These are phyloP conservation scores for Pelusios castaneus DNA, from an alignment of 2,113 vertebrate genomes.

Conservation along the genomic window DNA sequence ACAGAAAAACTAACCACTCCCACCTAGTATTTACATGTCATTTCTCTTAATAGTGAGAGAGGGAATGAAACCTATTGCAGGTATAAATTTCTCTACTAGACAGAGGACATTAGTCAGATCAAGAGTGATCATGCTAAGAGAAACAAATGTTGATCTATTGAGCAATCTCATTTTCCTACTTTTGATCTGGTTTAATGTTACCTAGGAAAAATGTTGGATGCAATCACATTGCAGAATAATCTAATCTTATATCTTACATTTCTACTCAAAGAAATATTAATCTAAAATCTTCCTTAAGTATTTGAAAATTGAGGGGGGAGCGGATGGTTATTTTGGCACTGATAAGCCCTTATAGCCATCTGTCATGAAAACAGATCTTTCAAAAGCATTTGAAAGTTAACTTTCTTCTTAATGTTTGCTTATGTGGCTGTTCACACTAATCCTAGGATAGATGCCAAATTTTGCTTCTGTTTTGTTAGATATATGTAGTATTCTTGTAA, in stretches of 20 bases:
- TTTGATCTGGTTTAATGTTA: slow-evolving; percentile 3
- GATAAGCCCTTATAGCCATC: slow-evolving; percentile 69
- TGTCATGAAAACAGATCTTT: slow-evolving; percentile 72
- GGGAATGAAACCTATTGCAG: neutral
- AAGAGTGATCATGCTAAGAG: neutral
- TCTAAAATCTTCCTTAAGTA: slow-evolving; percentile 30
- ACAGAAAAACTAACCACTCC: neutral
- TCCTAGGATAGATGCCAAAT: slow-evolving; percentile 62
- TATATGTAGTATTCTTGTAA: slow-evolving; percentile 54
- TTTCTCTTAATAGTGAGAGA: neutral
- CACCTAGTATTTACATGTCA: neutral
- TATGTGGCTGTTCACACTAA: slow-evolving; percentile 68
- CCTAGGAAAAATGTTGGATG: neutral
- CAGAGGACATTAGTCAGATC: neutral
- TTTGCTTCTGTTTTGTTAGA: slow-evolving; percentile 59
- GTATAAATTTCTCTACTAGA: neutral
- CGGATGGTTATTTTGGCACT: slow-evolving; percentile 59
- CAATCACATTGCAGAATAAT: neutral
- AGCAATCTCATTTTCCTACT: neutral
- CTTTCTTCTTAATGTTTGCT: slow-evolving; percentile 69
- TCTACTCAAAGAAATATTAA: slow-evolving; percentile 23
- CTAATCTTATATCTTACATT: slow-evolving; percentile 15
- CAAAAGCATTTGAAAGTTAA: slow-evolving; percentile 66
- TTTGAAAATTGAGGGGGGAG: slow-evolving; percentile 53
- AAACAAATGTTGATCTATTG: neutral